Conservation (phyloP, 2,113 vertebrate species). For the Chinchilla lanigera region DNA sequence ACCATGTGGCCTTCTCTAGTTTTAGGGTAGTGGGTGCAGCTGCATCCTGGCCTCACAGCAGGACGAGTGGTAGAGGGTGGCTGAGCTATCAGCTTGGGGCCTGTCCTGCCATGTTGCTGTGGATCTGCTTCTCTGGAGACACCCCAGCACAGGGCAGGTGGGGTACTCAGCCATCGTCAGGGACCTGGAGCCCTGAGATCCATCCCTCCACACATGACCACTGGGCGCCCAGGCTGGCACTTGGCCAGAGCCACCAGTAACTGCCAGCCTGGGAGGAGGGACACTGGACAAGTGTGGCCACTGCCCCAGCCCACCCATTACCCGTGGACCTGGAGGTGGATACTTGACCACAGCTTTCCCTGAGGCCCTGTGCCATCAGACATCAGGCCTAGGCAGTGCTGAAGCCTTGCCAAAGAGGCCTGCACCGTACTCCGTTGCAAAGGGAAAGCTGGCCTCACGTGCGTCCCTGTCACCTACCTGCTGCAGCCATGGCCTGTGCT, state of each 20-base stretch:
- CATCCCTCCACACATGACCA: neutral
- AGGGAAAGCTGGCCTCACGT: neutral
- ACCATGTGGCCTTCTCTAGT: neutral
- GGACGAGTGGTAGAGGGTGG: neutral
- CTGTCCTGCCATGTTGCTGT: neutral
- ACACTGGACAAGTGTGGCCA: neutral
- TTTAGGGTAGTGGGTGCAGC: neutral
- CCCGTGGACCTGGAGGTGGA: neutral
- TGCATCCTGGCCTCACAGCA: neutral
- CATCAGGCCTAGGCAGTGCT: neutral
- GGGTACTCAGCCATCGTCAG: neutral
- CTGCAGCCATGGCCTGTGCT: neutral
- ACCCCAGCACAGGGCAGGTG: neutral
- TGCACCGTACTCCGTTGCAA: neutral
- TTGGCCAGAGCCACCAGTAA: neutral
- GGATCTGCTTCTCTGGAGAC: neutral
- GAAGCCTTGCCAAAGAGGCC: neutral
- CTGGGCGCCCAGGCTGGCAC: neutral
- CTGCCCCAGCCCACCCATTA: too few relatives aligned
- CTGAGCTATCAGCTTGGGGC: neutral
- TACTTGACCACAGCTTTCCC: neutral
- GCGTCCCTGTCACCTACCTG: neutral
- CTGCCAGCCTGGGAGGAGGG: neutral
- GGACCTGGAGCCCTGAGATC: neutral
- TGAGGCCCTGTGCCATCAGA: neutral